Evolutionary conservation across 2,888 invertebrate species (phyloP).

Genomic region (Epirrhoe alternata): DNA sequence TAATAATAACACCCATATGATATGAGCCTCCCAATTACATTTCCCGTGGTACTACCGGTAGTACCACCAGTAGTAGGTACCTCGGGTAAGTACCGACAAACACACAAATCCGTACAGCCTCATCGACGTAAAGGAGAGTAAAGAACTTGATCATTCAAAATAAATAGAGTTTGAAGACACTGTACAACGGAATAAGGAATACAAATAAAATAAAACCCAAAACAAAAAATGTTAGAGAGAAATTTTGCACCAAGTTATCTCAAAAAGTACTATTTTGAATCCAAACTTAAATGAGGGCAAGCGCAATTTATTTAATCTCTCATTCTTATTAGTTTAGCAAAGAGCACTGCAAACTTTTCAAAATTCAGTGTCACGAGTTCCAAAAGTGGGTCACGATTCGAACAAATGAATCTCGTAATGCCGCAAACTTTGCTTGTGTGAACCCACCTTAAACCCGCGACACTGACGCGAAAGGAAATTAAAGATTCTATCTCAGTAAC

Average conservation of each 20-base stretch:
- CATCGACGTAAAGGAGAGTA: too few species aligned
- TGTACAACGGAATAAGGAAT: too few species aligned
- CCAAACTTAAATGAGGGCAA: slow-evolving; percentile 1
- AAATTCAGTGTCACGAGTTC: slow-evolving; percentile 15
- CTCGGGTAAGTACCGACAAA: too few species aligned
- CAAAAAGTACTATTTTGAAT: neutral
- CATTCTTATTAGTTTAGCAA: slow-evolving; percentile 5
- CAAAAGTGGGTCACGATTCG: slow-evolving; percentile 23
- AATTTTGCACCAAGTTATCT: neutral
- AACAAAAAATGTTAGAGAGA: too few species aligned
- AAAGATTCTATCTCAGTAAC: slow-evolving; percentile 79
- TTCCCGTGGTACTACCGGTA: too few species aligned
- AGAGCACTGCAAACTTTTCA: slow-evolving; percentile 7
- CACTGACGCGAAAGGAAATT: slow-evolving; percentile 73
- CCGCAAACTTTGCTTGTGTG: slow-evolving; percentile 33
- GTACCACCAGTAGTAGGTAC: too few species aligned
- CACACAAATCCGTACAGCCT: too few species aligned
- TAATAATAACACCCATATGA: too few species aligned
- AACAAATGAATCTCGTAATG: slow-evolving; percentile 34
- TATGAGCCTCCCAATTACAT: too few species aligned
- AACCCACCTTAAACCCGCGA: slow-evolving; percentile 39
- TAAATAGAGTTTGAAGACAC: too few species aligned
- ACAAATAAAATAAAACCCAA: too few species aligned
- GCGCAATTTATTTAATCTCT: slow-evolving; percentile 2
- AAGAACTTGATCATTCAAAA: too few species aligned